Base-by-base conservation (phyloP, 2,888 invertebrate species). In the Lobophora halterata region DNA sequence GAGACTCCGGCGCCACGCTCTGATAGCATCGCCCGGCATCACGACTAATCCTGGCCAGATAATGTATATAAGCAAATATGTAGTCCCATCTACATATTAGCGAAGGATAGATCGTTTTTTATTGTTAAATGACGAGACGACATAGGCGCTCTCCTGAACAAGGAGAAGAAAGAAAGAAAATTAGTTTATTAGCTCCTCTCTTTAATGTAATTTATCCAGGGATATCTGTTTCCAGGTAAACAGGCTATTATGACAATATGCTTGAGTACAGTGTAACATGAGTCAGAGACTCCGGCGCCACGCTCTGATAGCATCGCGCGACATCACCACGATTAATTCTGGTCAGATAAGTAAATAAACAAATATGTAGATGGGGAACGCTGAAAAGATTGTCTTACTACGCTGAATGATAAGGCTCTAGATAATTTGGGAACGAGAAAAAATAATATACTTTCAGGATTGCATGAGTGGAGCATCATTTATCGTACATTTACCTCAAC, bases 261-360 rank as follows among this genome's bases (percentile, higher is more conserved):
- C 23, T 6, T 23, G 25, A 30, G 9, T 21, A 24, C 27, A 24
- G 41, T 38, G 27, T 29, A 10, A 41, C 25, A 35, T 46, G 52
- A 49, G 43, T 49, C 43, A 44, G 37, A 24, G 44, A 17, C 26
- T 21, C 25, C 14, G 43, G 52, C 52, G 46, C 48, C 48, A 47
- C 46, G 47, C 44, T 44, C 35, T 42, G 49, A 52, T 53, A 45
- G 43, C 38, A 49, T 43, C 47, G 37, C 32, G n/a, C n/a, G n/a
- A n/a, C 44, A 38, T 46, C n/a, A n/a, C n/a, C 34, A 40, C 27
- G 30, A 23, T 32, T 47, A 47, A 52, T 36, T 30, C 29, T 35
- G 30, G 27, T 24, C 24, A 35, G 38, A 49, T 49, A 49, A 46
- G 30, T 17, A 33, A 12, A 25, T 31, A 19, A 20, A 18, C 20